Evolutionary conservation across 2,888 invertebrate genomes (phyloP), one percentile per base, ranked within the genome.

Genomic region (Sturmia bella): DNA sequence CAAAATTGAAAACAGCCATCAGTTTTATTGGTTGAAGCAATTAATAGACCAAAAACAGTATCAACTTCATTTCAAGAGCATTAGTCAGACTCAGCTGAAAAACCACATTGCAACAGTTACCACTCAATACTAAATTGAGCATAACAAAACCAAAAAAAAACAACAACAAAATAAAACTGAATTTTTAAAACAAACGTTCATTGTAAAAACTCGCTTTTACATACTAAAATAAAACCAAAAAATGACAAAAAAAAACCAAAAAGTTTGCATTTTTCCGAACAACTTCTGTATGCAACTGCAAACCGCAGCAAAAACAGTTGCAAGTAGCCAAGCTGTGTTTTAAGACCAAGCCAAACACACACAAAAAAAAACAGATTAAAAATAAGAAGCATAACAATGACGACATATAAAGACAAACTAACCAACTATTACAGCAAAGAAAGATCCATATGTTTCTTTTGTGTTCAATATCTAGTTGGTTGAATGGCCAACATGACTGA

Each of bases 41-140:
- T 82, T 82, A 82, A 82, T 83, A 83, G 84, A 83, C 83, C 81
- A 70, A 82, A 80, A 84, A 84, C 78, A 82, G 84, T 83, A 78
- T 83, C 80, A 73, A 74, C 59, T 56, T 70, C 59, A 74, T 70
- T 73, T 83, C 80, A 75, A 82, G 74, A 79, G 79, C 74, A 82
- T 82, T 79, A 82, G 64, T 78, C 82, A 82, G 74, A 70, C 43
- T 66, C 27, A 17, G 32, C 56, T 43, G 24, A 64, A 64, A 48
- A 57, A 41, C 48, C 27, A 7, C 3, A 50, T 45, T 21, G 32
- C 37, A 54, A n/a, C 11, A 37, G 32, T 32, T 32, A 7, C 32
- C 9, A 7, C 32, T 32, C 32, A 32, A 32, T 50, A 13, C 12
- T 13, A 7, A 4, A 12, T 3, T 0, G 13, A 7, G 9, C 32